Percentiles rank a stretch among this genome's conserved stretches.
Conservation (phyloP, 2,797 vertebrate genomes). For the Lithobates sylvaticus region DNA sequence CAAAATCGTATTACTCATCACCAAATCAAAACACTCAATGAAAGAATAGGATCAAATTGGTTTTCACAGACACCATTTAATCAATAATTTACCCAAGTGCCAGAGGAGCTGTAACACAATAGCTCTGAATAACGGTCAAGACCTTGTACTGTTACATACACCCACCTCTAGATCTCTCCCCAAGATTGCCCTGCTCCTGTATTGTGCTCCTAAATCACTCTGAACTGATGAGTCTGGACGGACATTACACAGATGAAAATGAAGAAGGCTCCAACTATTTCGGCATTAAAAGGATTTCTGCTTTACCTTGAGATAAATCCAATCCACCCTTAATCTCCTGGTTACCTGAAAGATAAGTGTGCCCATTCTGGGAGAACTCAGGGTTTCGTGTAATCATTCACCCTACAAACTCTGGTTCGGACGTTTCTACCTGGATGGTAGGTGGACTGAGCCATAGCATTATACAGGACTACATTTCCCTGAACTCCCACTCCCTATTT, state of each 20-base stretch:
- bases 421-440: neutral
- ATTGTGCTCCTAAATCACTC: slow-evolving; percentile 23
- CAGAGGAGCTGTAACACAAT: slow-evolving; percentile 20
- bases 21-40: slow-evolving; percentile 28
- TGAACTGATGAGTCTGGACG: neutral
- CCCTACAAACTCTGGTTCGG: neutral
- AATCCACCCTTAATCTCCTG: neutral
- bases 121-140: slow-evolving; percentile 13
- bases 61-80: slow-evolving; percentile 43
- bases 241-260: neutral
- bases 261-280: neutral
- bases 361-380: neutral
- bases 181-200: slow-evolving; percentile 7
- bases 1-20: slow-evolving; percentile 36
- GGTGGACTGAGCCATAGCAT: neutral
- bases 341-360: neutral
- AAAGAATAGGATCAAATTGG: slow-evolving; percentile 33
- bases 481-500: too few species aligned
- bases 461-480: too few species aligned
- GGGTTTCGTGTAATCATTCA: too few species aligned
- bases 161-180: slow-evolving; percentile 4
- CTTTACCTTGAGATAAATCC: neutral
- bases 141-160: slow-evolving; percentile 18
- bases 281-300: neutral
- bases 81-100: slow-evolving; percentile 40